phyloP scores from a whole-genome alignment of 1,140 invertebrate genomes.

The Agrilus planipennis region DNA sequence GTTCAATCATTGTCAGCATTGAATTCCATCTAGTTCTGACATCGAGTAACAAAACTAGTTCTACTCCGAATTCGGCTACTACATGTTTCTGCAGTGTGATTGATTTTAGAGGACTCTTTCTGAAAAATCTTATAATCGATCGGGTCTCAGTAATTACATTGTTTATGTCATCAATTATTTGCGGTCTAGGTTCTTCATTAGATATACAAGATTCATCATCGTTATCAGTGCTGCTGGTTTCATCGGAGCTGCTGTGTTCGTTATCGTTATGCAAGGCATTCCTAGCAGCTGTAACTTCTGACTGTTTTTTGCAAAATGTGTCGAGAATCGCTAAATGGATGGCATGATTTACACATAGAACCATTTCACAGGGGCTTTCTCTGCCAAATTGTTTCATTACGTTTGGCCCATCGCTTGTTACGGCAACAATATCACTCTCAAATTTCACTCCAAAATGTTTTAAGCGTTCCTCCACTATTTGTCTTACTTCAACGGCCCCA shows the following conservation, averaged over 20 bases:
- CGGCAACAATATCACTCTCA: slow-evolving; percentile 5
- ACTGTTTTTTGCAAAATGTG: too few species aligned
- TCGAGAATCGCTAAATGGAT: slow-evolving; percentile 15
- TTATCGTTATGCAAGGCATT: slow-evolving; percentile 1
- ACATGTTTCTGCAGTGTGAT: neutral
- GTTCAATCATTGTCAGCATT: neutral
- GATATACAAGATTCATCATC: slow-evolving; percentile 1
- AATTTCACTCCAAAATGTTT: slow-evolving; percentile 10
- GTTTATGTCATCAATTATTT: slow-evolving; percentile 1
- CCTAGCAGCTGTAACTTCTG: slow-evolving; percentile 1
- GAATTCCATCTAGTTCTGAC: slow-evolving; percentile 2
- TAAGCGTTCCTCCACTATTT: slow-evolving; percentile 9
- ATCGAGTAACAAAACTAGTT: neutral
- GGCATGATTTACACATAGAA: slow-evolving; percentile 5
- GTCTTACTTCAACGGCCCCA: too few species aligned
- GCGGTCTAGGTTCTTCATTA: slow-evolving; percentile 1
- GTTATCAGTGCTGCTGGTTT: slow-evolving; percentile 1
- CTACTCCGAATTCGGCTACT: neutral
- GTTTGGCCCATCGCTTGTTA: slow-evolving; percentile 3
- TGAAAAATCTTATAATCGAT: neutral
- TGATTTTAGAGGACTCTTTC: neutral
- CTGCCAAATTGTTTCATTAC: too few species aligned
- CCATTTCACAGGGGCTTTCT: slow-evolving; percentile 1
- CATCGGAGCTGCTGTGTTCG: neutral
- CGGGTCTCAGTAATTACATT: neutral